phyloP scores from a whole-genome alignment of 2,888 invertebrate species.

The Clanis bilineata region DNA sequence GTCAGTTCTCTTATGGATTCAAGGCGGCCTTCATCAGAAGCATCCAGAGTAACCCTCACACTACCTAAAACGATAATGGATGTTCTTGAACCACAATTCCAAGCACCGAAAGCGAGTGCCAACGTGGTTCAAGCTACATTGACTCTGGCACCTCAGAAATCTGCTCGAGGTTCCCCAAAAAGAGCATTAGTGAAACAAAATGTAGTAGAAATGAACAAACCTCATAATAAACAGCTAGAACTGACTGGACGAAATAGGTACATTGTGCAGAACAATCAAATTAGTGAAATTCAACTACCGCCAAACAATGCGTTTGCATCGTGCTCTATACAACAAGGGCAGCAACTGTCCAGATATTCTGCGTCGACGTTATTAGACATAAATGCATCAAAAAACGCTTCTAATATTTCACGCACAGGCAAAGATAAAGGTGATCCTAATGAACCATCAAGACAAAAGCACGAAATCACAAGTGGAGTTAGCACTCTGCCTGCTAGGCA shows the following conservation, averaged over 20 bases:
- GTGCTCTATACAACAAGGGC: slow-evolving; percentile 72
- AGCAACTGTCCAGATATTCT: slow-evolving; percentile 81
- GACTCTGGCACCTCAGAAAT: slow-evolving; percentile 83
- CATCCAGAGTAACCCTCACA: slow-evolving; percentile 79
- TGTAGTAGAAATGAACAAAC: slow-evolving; percentile 63
- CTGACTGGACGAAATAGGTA: slow-evolving; percentile 76
- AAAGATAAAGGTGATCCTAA: slow-evolving; percentile 58
- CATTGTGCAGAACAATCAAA: slow-evolving; percentile 79
- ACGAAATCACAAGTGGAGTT: slow-evolving; percentile 71
- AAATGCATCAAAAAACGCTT: slow-evolving; percentile 54
- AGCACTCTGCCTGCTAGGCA: slow-evolving; percentile 87
- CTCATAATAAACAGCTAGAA: slow-evolving; percentile 73
- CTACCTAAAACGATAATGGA: slow-evolving; percentile 77
- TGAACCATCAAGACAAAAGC: slow-evolving; percentile 63
- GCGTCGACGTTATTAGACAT: slow-evolving; percentile 82
- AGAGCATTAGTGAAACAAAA: slow-evolving; percentile 73
- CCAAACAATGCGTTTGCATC: slow-evolving; percentile 69
- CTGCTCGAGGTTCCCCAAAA: slow-evolving; percentile 72
- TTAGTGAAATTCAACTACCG: slow-evolving; percentile 77
- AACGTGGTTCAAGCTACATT: slow-evolving; percentile 85
- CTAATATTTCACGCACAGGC: slow-evolving; percentile 50
- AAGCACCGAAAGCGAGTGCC: slow-evolving; percentile 69
- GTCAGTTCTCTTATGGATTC: slow-evolving; percentile 85
- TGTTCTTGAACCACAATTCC: slow-evolving; percentile 82
- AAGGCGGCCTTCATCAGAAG: slow-evolving; percentile 81